Evolutionary conservation across 2,113 vertebrate species (phyloP).

Genomic region (Gobio gobio): DNA sequence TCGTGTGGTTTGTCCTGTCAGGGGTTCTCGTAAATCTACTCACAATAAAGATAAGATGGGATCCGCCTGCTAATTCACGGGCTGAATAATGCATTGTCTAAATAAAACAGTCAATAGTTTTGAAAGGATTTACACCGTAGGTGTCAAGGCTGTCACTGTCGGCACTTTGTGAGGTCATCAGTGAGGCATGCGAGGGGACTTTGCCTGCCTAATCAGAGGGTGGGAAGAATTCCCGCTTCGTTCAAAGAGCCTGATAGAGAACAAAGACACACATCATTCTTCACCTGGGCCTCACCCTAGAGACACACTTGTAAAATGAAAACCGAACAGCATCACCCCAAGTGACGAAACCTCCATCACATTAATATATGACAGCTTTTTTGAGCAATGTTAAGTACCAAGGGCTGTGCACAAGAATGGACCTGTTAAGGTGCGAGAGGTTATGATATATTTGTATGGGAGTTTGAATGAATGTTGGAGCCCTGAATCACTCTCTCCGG

Average conservation of each 20-base stretch:
- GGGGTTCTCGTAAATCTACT: constrained; percentile 53
- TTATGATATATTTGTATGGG: constrained; percentile 35
- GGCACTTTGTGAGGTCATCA: constrained; percentile 43
- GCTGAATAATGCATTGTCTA: constrained; percentile 54
- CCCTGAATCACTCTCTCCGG: constrained; percentile 4
- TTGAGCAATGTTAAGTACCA: constrained; percentile 42
- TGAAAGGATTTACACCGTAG: constrained; percentile 49
- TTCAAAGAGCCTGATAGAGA: constrained; percentile 56
- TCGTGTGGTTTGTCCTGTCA: constrained; percentile 42
- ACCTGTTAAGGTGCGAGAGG: constrained; percentile 22
- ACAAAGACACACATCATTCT: constrained; percentile 58
- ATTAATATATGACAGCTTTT: constrained; percentile 66
- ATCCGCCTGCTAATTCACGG: constrained; percentile 50
- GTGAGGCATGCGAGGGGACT: constrained; percentile 42
- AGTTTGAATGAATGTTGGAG: constrained; percentile 32
- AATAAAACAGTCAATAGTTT: constrained; percentile 52
- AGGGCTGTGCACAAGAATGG: constrained; percentile 45
- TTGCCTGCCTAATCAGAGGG: constrained; percentile 30
- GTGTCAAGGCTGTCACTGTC: constrained; percentile 45
- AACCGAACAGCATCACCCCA: constrained; percentile 36
- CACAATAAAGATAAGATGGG: constrained; percentile 53
- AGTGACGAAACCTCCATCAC: constrained; percentile 70
- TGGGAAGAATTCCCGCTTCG: constrained; percentile 33
- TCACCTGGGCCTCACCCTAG: constrained; percentile 50
- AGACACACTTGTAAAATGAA: constrained; percentile 46